A percentile compares a stretch with the other conserved stretches of the same genome.
These are phyloP conservation scores for Crotalus viridis DNA, from an alignment of 2,113 vertebrate genomes.

Conservation along the genomic window DNA sequence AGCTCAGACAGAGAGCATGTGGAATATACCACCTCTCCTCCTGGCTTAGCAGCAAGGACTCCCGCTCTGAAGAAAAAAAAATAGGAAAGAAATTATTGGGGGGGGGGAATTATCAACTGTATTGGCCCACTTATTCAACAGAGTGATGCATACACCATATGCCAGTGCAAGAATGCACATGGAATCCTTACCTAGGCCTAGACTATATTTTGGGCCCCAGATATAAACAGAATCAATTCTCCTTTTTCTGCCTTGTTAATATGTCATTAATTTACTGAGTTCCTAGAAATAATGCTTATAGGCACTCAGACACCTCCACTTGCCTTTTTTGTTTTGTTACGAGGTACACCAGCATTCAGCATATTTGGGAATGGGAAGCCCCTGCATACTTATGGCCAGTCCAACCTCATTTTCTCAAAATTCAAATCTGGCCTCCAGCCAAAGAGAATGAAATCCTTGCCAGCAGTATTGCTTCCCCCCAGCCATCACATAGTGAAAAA, in stretches of 20 bases:
- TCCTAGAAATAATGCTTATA: not conserved
- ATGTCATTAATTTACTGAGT: not conserved
- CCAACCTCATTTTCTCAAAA: not conserved
- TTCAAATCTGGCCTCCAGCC: not conserved
- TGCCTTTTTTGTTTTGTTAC: not conserved
- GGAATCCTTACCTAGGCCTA: not conserved
- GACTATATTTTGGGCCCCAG: not conserved
- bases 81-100: fast-evolving
- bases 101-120: fast-evolving
- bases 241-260: not conserved
- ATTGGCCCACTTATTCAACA: not conserved
- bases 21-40: slow-evolving; percentile 86
- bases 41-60: slow-evolving; percentile 76
- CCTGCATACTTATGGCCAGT: not conserved
- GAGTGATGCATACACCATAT: not conserved
- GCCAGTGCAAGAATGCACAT: not conserved
- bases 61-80: slow-evolving; percentile 76
- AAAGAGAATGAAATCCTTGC: not conserved
- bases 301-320: not conserved
- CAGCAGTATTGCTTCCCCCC: not conserved
- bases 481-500: not conserved
- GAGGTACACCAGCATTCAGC: not conserved
- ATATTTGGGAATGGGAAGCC: not conserved
- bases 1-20: slow-evolving; percentile 89
- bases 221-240: not conserved